A percentile compares a stretch with the other conserved stretches of the same genome.
Evolutionary conservation across 1,140 invertebrate species (phyloP).

Genomic region (Daktulosphaira vitifoliae): DNA sequence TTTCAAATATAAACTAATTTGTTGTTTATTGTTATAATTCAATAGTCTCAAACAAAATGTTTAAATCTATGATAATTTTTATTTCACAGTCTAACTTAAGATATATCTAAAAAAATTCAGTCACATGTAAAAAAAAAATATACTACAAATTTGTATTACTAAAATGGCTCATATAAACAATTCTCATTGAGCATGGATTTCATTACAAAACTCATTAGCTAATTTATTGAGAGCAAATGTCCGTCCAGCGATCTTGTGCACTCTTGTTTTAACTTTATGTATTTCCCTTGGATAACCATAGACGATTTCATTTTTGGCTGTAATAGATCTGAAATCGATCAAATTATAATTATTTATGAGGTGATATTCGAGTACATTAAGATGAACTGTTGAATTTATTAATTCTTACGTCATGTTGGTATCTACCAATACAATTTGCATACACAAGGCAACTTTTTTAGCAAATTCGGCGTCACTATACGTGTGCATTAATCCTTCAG

Average conservation of each 20-base stretch:
- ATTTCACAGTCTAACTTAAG: too few species aligned
- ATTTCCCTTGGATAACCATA: slow-evolving; percentile 57
- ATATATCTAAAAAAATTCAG: slow-evolving; percentile 17
- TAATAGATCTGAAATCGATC: slow-evolving; percentile 50
- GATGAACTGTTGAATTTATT: too few species aligned
- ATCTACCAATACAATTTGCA: slow-evolving; percentile 66
- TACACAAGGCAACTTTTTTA: slow-evolving; percentile 63
- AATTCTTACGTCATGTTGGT: slow-evolving; percentile 52
- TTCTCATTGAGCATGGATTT: slow-evolving; percentile 33
- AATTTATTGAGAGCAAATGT: slow-evolving; percentile 69
- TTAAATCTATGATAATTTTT: too few species aligned
- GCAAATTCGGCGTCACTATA: slow-evolving; percentile 73
- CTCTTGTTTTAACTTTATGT: slow-evolving; percentile 50
- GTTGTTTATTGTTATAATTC: too few species aligned
- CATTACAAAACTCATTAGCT: slow-evolving; percentile 67
- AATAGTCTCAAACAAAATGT: too few species aligned
- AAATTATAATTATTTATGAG: too few species aligned
- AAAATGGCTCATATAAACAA: not conserved
- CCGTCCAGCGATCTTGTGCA: slow-evolving; percentile 50
- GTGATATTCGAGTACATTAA: too few species aligned
- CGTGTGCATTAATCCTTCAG: slow-evolving; percentile 2
- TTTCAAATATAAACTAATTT: too few species aligned
- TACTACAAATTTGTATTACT: not conserved
- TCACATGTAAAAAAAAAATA: slow-evolving; percentile 7
- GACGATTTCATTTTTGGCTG: slow-evolving; percentile 60